Conservation (phyloP, 2,888 invertebrate genomes). For the Siphonodentalium dalli region DNA sequence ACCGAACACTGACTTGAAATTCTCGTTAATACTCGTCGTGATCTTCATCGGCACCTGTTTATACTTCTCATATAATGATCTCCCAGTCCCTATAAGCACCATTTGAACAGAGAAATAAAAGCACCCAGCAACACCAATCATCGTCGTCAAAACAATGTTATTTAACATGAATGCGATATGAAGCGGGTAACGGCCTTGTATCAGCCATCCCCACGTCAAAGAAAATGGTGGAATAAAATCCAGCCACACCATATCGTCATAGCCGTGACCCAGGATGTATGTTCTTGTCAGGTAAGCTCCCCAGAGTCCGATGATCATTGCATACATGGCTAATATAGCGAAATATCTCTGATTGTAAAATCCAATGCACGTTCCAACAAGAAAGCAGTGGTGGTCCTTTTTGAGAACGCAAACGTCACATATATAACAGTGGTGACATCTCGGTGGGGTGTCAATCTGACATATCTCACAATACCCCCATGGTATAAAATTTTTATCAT, state of each 20-base stretch:
- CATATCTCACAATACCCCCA: slow-evolving; percentile 43
- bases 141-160: slow-evolving; percentile 30
- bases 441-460: slow-evolving; percentile 33
- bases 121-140: slow-evolving; percentile 28
- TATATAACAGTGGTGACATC: slow-evolving; percentile 50
- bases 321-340: slow-evolving; percentile 37
- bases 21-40: slow-evolving; percentile 28
- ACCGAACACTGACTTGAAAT: slow-evolving; percentile 47
- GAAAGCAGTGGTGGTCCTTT: slow-evolving; percentile 57
- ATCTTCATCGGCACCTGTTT: slow-evolving; percentile 35
- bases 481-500: too few species aligned
- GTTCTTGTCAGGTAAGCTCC: slow-evolving; percentile 27
- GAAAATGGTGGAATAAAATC: slow-evolving; percentile 32
- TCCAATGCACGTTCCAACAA: slow-evolving; percentile 50
- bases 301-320: slow-evolving; percentile 27
- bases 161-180: slow-evolving; percentile 27
- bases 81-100: slow-evolving; percentile 28
- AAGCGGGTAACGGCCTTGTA: slow-evolving; percentile 14
- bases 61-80: slow-evolving; percentile 37
- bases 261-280: slow-evolving; percentile 27
- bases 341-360: slow-evolving; percentile 50
- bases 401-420: slow-evolving; percentile 52
- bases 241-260: slow-evolving; percentile 7
- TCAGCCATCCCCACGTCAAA: slow-evolving; percentile 22
- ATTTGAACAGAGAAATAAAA: slow-evolving; percentile 33